These are phyloP conservation scores for Mesembrinibis cayennensis DNA, from an alignment of 2,113 vertebrate species.

Conservation along the genomic window DNA sequence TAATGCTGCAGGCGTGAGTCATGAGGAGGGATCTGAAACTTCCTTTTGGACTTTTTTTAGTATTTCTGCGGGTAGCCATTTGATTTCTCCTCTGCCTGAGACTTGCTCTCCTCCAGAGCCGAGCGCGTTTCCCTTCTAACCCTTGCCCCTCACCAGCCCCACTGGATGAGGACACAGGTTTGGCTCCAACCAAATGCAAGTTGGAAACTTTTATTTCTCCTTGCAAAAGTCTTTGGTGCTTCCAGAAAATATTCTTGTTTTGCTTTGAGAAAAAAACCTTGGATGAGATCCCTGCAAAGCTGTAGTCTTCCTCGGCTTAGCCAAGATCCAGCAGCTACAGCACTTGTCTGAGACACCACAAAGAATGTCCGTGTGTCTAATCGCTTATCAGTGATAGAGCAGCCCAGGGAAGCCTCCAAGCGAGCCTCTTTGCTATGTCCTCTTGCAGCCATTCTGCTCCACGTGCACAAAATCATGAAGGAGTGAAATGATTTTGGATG, in stretches of 20 bases:
- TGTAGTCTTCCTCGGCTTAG: neutral
- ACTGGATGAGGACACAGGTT: neutral
- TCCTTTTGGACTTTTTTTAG: neutral
- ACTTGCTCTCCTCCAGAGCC: neutral
- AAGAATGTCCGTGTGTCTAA: neutral
- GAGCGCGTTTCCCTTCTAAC: neutral
- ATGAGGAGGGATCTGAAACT: neutral
- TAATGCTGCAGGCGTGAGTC: neutral
- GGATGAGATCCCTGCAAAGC: neutral
- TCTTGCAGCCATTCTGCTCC: neutral
- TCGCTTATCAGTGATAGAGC: neutral
- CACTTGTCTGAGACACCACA: neutral
- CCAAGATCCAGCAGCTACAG: neutral
- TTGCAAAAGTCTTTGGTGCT: neutral
- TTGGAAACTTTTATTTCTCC: neutral
- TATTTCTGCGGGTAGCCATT: neutral
- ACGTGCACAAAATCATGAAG: rapidly evolving
- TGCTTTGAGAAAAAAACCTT: neutral
- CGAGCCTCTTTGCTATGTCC: neutral
- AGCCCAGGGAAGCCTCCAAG: neutral
- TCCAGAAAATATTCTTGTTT: neutral
- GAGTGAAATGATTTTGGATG: neutral
- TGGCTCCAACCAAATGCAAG: neutral
- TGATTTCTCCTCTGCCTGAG: neutral
- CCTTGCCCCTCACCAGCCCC: neutral